Base-by-base conservation (phyloP, 2,888 invertebrate genomes). In the Macaria liturata region DNA sequence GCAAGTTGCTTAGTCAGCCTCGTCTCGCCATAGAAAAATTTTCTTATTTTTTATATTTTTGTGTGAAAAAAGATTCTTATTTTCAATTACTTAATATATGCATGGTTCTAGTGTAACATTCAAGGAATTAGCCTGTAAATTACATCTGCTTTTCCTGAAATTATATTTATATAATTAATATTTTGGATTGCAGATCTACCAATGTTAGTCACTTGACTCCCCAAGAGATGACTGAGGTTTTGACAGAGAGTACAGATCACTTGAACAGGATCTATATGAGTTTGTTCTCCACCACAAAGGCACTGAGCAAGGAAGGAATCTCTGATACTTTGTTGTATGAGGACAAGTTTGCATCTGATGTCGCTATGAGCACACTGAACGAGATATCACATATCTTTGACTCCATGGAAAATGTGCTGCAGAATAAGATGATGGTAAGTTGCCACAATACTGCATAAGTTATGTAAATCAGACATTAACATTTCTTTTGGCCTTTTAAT, bases 301-400 rank as follows among this genome's bases (percentile, higher is more conserved):
- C 86, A 20, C 60, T 92, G 40, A 86, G 84, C 64, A 90, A 86
- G 59, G 80, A 80, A 34, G 81, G 80, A 58, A 66, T 85, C 57
- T 64, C 78, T 8, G 91, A 91, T 62, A 83, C 80, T 66, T 71
- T 88, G 47, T 67, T 90, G 7, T 75, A 83, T 60, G 79, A 83
- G 75, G 89, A 91, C 57, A 84, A 86, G 70, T 89, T 84, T 78
- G 88, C 90, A 44, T 90, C 91, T 32, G 81, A 88, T 61, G 73
- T 91, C 56, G 86, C 89, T 31, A 65, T 89, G 9, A 66, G 71
- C 40, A 90, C 89, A 42, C 59, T 90, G 9, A 80, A 74, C 73
- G 86, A 88, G 74, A 86, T 91, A 32, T 80, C 75, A 32, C 81
- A 71, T 44, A 78, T 85, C 61, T 75, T 91, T 43, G 86, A 90